Percentiles rank a stretch among this genome's conserved stretches.
These are phyloP conservation scores for Drosophila saltans DNA, from an alignment of 1,140 invertebrate genomes.

Conservation along the genomic window DNA sequence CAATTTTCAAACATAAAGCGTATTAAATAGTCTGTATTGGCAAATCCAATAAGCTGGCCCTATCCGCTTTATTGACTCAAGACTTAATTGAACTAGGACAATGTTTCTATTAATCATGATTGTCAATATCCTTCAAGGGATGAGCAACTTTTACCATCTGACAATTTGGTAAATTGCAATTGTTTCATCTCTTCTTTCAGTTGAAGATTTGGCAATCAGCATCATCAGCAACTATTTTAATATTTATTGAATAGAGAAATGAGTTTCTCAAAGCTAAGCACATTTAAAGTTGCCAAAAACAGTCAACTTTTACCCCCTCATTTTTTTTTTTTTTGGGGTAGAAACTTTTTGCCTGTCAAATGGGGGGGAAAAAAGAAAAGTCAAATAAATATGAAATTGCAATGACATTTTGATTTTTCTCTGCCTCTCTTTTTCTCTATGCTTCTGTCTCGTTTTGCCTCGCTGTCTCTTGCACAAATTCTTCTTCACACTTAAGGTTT, in stretches of 20 bases:
- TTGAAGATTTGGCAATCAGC: slow-evolving; percentile 20
- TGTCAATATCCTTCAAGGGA: background rate
- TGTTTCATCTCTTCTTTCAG: background rate
- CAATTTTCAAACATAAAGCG: background rate
- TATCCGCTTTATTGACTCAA: background rate
- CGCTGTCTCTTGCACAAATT: slow-evolving; percentile 26
- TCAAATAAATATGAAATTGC: slow-evolving; percentile 51
- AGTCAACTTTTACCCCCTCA: background rate
- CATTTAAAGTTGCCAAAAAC: slow-evolving; percentile 28
- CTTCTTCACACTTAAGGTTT: slow-evolving; percentile 48
- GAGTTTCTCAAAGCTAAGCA: slow-evolving; percentile 27
- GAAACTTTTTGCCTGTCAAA: slow-evolving; percentile 31
- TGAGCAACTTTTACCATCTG: background rate
- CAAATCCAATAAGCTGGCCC: background rate
- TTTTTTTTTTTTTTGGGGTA: background rate
- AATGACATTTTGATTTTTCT: slow-evolving; percentile 46
- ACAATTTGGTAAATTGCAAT: background rate
- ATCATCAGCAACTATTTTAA: slow-evolving; percentile 22
- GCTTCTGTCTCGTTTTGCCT: slow-evolving; percentile 1
- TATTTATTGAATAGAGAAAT: slow-evolving; percentile 58
- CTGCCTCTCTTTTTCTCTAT: background rate
- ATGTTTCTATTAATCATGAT: slow-evolving; percentile 7
- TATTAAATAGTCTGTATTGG: background rate
- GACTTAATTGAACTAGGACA: slow-evolving; percentile 23
- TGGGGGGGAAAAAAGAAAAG: background rate